phyloP scores from a whole-genome alignment of 2,113 vertebrate species.

The Psilopsiagon aymara region DNA sequence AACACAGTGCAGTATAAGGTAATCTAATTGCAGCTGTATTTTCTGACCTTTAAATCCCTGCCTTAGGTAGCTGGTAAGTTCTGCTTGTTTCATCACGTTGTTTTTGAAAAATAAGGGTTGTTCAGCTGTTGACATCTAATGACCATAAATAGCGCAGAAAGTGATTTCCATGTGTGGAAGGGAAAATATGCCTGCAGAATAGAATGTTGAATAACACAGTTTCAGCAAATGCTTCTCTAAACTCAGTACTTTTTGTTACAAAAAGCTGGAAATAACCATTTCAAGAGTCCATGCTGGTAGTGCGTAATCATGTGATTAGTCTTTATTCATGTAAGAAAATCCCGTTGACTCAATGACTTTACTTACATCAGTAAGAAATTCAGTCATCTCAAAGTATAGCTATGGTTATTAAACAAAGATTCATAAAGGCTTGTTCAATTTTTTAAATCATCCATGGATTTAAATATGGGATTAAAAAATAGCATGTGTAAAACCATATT shows the following conservation, averaged over 20 bases:
- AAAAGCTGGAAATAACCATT: slow-evolving; percentile 66
- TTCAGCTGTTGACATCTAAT: neutral
- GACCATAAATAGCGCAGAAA: neutral
- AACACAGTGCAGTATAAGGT: neutral
- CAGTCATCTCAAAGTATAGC: neutral
- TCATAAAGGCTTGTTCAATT: neutral
- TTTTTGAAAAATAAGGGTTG: neutral
- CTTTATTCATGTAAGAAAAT: slow-evolving; percentile 10
- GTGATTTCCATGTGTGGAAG: neutral
- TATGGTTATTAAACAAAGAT: neutral
- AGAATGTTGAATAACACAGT: neutral
- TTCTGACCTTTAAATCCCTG: neutral
- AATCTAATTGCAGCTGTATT: neutral
- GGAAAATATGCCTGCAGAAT: neutral
- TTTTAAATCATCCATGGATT: neutral
- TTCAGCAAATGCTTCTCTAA: slow-evolving; percentile 28
- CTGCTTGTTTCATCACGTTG: neutral
- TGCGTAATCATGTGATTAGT: slow-evolving; percentile 27
- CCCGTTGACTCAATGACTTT: slow-evolving; percentile 22
- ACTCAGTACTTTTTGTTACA: slow-evolving; percentile 45
- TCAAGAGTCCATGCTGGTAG: neutral
- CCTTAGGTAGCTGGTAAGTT: neutral
- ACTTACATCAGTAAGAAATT: neutral
- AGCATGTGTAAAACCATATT: neutral
- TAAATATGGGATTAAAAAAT: neutral